Conservation (phyloP, 2,888 invertebrate species). For the Lasioglossum marginatum region DNA sequence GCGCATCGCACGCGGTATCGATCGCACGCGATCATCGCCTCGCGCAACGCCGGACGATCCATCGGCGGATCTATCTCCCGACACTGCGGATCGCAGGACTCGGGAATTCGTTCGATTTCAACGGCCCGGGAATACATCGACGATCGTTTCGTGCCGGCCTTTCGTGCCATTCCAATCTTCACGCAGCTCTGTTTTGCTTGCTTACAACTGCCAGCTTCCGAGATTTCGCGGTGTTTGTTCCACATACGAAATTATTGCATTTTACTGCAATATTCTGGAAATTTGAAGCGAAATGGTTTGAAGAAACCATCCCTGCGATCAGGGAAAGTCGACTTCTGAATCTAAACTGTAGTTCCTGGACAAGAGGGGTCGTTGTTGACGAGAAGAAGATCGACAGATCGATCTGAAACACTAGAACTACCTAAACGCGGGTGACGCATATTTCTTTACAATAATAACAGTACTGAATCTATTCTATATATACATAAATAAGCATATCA, state of each 20-base stretch:
- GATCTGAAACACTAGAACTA: too few species aligned
- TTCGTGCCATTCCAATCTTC: slow-evolving; percentile 3
- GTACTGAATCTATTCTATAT: too few species aligned
- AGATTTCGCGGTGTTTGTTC: background rate
- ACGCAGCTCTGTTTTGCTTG: background rate
- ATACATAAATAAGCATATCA: too few species aligned
- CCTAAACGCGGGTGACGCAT: too few species aligned
- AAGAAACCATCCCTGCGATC: background rate
- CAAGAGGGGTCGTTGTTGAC: background rate
- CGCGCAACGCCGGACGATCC: slow-evolving; percentile 25
- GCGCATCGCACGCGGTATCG: slow-evolving; percentile 48
- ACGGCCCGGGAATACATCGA: background rate
- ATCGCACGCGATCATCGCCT: slow-evolving; percentile 61
- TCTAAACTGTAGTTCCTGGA: background rate
- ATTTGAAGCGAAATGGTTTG: background rate
- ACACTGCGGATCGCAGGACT: background rate
- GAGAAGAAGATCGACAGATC: too few species aligned
- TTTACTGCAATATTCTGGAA: background rate
- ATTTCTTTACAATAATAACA: too few species aligned
- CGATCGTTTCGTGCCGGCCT: background rate
- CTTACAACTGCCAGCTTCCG: background rate
- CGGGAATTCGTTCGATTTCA: slow-evolving; percentile 21
- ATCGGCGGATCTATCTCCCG: slow-evolving; percentile 36
- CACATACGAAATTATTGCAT: background rate
- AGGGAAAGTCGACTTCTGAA: background rate